Conservation (phyloP, 1,140 invertebrate genomes). For the Pogonomyrmex barbatus region DNA sequence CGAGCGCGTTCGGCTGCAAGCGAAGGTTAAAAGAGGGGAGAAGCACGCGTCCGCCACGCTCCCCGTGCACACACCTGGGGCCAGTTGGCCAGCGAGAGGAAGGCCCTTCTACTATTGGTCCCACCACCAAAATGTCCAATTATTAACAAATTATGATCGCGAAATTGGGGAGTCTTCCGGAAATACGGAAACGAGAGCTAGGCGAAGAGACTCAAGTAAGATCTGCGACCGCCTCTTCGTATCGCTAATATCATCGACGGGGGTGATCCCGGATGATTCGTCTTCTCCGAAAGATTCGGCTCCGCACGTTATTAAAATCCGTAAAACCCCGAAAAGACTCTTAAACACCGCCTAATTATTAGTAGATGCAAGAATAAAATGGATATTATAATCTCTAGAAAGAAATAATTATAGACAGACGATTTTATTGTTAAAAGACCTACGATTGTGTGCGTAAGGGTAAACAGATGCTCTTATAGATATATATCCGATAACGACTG, state of each 20-base stretch:
- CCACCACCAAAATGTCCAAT: slow-evolving; percentile 81
- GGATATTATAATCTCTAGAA: background rate
- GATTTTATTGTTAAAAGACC: background rate
- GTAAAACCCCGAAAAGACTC: background rate
- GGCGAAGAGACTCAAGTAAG: background rate
- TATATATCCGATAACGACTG: slow-evolving; percentile 39
- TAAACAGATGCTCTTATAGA: background rate
- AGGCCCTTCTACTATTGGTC: slow-evolving; percentile 66
- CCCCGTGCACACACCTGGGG: slow-evolving; percentile 76
- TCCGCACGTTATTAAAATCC: background rate
- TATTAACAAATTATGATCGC: slow-evolving; percentile 81
- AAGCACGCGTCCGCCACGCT: slow-evolving; percentile 85
- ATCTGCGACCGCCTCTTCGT: background rate
- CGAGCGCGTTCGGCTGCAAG: slow-evolving; percentile 68
- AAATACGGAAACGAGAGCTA: slow-evolving; percentile 68
- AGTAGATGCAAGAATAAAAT: slow-evolving; percentile 10
- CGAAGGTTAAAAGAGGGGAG: slow-evolving; percentile 82
- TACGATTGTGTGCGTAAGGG: too few species aligned
- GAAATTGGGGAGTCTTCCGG: slow-evolving; percentile 76
- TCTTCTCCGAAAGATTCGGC: background rate
- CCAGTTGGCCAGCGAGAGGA: slow-evolving; percentile 76
- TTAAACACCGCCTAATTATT: background rate
- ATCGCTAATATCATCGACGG: slow-evolving; percentile 24
- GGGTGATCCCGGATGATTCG: background rate
- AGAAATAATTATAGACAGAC: background rate